phyloP scores from a whole-genome alignment of 2,797 vertebrate genomes.

The Fundulus diaphanus region DNA sequence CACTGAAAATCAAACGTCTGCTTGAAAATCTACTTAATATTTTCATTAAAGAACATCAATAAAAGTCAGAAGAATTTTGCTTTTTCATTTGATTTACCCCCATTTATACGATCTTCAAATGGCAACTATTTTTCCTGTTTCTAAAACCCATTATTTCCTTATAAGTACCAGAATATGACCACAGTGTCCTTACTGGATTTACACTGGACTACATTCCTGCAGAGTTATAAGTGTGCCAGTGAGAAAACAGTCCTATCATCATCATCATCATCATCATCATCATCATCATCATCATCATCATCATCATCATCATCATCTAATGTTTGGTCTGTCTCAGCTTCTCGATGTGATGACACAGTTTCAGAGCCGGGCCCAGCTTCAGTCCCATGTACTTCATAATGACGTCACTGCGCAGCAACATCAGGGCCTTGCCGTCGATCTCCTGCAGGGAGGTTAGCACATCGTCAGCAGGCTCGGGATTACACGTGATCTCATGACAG shows the following conservation, averaged over 20 bases:
- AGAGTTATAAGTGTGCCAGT: constrained; percentile 16
- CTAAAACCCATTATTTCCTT: constrained; percentile 16
- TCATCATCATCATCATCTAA: constrained; percentile 50
- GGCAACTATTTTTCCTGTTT: constrained; percentile 1
- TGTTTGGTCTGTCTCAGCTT: constrained; percentile 92
- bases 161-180: constrained; percentile 5
- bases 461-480: constrained; percentile 20
- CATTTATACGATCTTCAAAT: background rate
- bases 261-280: background rate
- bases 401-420: constrained; percentile 92
- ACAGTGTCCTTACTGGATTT: constrained; percentile 17
- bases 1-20: background rate
- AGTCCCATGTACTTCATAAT: constrained; percentile 98
- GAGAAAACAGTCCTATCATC: constrained; percentile 11
- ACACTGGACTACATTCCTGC: constrained; percentile 34
- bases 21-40: constrained; percentile 13
- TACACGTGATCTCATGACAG: background rate
- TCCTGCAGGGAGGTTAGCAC: constrained; percentile 80
- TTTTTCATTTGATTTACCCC: background rate
- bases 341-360: constrained; percentile 94
- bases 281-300: background rate
- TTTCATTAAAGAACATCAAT: background rate
- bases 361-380: constrained; percentile 93
- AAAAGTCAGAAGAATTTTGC: background rate
- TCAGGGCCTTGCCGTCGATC: constrained; percentile 93